phyloP scores from a whole-genome alignment of 2,888 invertebrate species.

The Pollenia griseotomentosa region DNA sequence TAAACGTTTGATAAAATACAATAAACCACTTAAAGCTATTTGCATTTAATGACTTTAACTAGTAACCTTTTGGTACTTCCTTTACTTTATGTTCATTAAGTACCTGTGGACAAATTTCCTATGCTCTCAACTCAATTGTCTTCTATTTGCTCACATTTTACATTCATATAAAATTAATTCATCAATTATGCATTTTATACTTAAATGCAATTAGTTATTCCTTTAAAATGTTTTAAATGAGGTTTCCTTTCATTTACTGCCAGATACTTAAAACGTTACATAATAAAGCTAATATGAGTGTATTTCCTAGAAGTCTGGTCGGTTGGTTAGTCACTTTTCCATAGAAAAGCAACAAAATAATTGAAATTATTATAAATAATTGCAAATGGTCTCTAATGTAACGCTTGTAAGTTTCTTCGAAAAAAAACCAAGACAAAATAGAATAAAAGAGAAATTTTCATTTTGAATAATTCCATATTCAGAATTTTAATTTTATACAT shows the following conservation, averaged over 20 bases:
- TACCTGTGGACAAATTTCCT: neutral
- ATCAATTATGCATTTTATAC: slow-evolving; percentile 27
- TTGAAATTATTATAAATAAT: slow-evolving; percentile 23
- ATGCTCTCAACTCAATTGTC: neutral
- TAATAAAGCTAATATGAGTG: slow-evolving; percentile 4
- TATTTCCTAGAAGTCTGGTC: neutral
- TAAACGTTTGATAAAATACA: no score
- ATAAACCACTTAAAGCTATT: neutral
- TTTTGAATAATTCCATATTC: no score
- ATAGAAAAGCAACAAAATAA: neutral
- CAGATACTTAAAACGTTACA: neutral
- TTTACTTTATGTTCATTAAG: neutral
- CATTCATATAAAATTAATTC: neutral
- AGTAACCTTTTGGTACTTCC: no score
- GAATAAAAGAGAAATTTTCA: no score
- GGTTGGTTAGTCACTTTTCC: neutral
- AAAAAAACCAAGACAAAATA: no score
- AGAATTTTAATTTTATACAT: no score
- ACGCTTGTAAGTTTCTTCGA: neutral
- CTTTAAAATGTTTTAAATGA: neutral
- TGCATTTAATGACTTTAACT: neutral
- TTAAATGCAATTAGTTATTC: slow-evolving; percentile 24
- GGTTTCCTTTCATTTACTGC: neutral
- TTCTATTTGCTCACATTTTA: neutral
- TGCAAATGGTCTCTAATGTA: neutral